Base-by-base conservation (phyloP, 2,113 vertebrate genomes). In the mouse (Mus musculus) region DNA sequence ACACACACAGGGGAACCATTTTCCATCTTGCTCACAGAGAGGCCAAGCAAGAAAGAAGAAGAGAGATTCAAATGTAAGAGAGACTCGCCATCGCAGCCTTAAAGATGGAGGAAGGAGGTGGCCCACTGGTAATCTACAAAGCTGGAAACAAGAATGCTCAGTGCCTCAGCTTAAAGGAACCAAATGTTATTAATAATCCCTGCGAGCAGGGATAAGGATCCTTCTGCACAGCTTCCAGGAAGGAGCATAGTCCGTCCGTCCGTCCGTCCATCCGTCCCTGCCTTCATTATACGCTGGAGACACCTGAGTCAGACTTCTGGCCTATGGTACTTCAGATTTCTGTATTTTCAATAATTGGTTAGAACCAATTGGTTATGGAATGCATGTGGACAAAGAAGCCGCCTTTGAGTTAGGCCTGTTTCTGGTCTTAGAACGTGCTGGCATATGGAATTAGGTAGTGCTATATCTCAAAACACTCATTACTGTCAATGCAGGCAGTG, bases 401-500 rank as follows among this genome's bases (percentile, higher is more conserved):
- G 36, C 52, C 49, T 46, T 90, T 73, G 80, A 89, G 78, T 56
- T 4, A 36, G 88, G 76, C 63, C 49, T n/a, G 5, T 75, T 88
- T 94, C 65, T 65, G 42, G 28, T 16, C 42, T 76, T 80, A 49
- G 87, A 71, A 89, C 4, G 19, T 84, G 24, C 56, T 88, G 73
- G 82, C 54, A n/a, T 24, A 46, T 90, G 49, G 65, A 90, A 33
- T 73, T 71, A 92, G 78, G 26, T 49, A 39, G 88, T 88, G 80
- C n/a, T 69, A 33, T 13, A 28, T 59, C 86, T 91, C 36, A 19
- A 91, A 94, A 88, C 59, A 52, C 24, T 36, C 46, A 61, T 88
- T 89, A 87, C 7, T 33, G 49, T 91, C 39, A 65, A 63, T 88
- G 78, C 67, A 88, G 90, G 65, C 84, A 96, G 78, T 22, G 63